A percentile compares a stretch with the other conserved stretches of the same genome.
phyloP scores from a whole-genome alignment of 2,113 vertebrate species.

The Ammodytes dubius region DNA sequence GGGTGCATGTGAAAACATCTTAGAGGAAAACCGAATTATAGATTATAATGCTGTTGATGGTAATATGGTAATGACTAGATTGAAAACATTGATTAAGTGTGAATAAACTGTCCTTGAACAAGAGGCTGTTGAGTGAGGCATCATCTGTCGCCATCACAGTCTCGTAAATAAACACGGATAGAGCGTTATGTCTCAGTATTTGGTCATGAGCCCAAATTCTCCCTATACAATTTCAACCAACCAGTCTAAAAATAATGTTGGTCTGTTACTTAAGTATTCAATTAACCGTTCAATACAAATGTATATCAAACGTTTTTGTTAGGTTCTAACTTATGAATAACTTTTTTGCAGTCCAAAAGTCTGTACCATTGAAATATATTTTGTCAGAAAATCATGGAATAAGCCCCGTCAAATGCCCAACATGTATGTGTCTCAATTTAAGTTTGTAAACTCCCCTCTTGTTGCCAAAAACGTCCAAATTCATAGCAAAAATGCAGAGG shows the following conservation, averaged over 20 bases:
- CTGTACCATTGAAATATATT: background rate
- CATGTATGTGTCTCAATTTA: background rate
- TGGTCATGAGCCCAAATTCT: too few relatives aligned
- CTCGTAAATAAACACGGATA: too few relatives aligned
- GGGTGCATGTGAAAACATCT: conserved; percentile 12
- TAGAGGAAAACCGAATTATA: conserved; percentile 46
- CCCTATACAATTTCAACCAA: background rate
- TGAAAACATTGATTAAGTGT: conserved; percentile 61
- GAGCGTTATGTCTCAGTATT: background rate
- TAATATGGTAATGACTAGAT: conserved; percentile 57
- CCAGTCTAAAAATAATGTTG: background rate
- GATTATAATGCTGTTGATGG: conserved; percentile 51
- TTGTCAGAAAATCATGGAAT: background rate
- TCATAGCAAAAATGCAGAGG: background rate
- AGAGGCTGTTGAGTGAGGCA: conserved; percentile 10
- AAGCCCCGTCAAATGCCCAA: background rate
- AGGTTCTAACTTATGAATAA: too few relatives aligned
- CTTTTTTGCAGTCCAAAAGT: background rate
- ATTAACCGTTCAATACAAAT: background rate
- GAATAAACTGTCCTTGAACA: conserved; percentile 54
- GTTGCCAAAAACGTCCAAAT: background rate
- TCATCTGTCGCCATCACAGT: conserved; percentile 7
- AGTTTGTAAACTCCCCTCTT: background rate
- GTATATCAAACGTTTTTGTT: background rate
- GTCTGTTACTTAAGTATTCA: background rate